Evolutionary conservation across 2,888 invertebrate genomes (phyloP).

Genomic region (Caenorhabditis drosophilae): DNA sequence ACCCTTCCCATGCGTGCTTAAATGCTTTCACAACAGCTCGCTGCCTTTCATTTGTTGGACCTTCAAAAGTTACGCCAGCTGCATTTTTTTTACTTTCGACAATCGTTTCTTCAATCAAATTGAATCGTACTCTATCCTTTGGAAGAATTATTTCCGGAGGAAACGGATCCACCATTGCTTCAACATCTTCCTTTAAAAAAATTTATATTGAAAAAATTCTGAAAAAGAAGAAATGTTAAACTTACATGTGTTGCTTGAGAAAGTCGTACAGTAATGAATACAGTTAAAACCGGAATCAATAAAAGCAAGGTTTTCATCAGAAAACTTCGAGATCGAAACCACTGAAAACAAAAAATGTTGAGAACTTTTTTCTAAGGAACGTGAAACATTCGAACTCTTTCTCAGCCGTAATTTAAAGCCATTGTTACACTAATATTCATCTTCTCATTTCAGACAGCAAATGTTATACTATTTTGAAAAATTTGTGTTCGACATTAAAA

Average conservation of each 20-base stretch:
- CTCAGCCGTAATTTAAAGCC: too few species aligned
- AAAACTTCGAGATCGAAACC: neutral
- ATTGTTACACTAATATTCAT: too few species aligned
- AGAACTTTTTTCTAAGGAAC: too few species aligned
- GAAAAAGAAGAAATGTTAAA: neutral
- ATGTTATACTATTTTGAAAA: too few species aligned
- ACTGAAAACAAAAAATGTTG: neutral
- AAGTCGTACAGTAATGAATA: neutral
- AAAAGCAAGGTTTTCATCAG: neutral
- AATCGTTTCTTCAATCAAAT: neutral
- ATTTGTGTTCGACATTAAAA: too few species aligned
- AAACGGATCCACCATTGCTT: neutral
- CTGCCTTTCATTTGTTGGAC: conserved; percentile 83
- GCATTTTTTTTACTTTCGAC: conserved; percentile 4
- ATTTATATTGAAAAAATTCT: neutral
- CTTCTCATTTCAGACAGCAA: too few species aligned
- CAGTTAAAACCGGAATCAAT: neutral
- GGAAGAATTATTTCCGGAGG: neutral
- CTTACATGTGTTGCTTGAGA: neutral
- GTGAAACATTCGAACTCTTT: too few species aligned
- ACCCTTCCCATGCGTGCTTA: conserved; percentile 83
- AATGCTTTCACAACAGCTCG: conserved; percentile 86
- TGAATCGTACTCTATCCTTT: neutral
- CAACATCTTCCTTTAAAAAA: neutral
- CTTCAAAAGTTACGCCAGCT: conserved; percentile 70